Evolutionary conservation across 2,113 vertebrate genomes (phyloP).

Genomic region (Alligator mississippiensis): DNA sequence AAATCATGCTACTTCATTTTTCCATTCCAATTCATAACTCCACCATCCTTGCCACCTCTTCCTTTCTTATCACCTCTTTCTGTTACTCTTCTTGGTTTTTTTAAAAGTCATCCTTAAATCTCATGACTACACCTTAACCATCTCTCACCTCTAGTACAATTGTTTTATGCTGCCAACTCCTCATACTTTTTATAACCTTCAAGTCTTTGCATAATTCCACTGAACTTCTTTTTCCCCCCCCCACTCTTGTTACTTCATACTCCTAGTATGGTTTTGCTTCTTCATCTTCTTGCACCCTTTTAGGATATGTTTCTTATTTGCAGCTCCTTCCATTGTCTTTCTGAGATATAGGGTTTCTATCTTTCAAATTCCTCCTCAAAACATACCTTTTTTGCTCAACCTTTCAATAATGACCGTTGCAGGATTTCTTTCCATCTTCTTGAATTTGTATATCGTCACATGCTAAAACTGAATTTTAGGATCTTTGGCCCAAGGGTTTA

Average conservation of each 20-base stretch:
- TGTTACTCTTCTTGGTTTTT: background rate
- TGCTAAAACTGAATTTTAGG: background rate
- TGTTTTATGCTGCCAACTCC: background rate
- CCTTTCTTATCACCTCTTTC: background rate
- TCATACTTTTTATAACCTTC: background rate
- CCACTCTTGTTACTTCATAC: background rate
- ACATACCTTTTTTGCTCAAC: background rate
- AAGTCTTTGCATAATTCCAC: background rate
- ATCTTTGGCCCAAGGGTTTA: background rate
- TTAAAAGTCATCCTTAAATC: background rate
- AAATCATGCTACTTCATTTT: background rate
- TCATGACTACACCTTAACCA: background rate
- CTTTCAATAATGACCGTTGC: background rate
- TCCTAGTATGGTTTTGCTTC: background rate
- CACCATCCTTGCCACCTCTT: background rate
- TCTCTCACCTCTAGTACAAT: background rate
- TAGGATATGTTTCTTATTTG: background rate
- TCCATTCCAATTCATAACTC: fast-evolving
- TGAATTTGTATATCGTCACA: background rate
- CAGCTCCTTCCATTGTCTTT: background rate
- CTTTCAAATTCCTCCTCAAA: background rate
- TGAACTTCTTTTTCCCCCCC: background rate
- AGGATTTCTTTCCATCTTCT: background rate
- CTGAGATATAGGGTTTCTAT: background rate
- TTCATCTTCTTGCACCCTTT: background rate